Evolutionary conservation across 2,797 vertebrate species (phyloP).

Genomic region (Merluccius polli): DNA sequence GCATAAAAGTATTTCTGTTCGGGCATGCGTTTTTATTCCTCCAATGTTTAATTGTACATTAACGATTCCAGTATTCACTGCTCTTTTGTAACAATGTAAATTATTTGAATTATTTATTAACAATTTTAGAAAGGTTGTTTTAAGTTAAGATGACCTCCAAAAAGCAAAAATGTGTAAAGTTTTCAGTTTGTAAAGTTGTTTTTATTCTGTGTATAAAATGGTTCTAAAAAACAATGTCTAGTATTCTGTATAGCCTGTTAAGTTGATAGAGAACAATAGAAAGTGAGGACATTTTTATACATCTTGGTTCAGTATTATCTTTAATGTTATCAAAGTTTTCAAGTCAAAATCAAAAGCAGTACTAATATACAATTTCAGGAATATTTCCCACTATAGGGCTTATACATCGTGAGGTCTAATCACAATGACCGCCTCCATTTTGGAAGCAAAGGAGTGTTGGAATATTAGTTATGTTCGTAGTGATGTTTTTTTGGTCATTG

Average conservation of each 20-base stretch:
- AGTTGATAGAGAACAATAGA: background rate
- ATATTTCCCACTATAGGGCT: too few relatives aligned
- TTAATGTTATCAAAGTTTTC: background rate
- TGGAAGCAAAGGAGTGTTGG: too few relatives aligned
- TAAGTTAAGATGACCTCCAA: conserved; percentile 80
- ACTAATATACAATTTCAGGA: background rate
- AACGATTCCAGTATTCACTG: conserved; percentile 81
- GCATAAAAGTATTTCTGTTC: conserved; percentile 11
- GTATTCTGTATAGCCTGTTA: background rate
- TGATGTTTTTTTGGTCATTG: too few relatives aligned
- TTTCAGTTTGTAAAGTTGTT: conserved; percentile 89
- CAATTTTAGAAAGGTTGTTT: conserved; percentile 83
- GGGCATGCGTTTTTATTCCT: conserved; percentile 23
- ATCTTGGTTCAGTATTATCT: background rate
- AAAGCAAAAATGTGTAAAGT: conserved; percentile 78
- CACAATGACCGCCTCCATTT: too few relatives aligned
- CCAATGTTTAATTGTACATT: conserved; percentile 62
- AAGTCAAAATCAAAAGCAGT: background rate
- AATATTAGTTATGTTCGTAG: too few relatives aligned
- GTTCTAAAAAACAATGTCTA: conserved; percentile 28
- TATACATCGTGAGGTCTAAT: too few relatives aligned
- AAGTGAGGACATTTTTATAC: background rate
- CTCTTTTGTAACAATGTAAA: conserved; percentile 95
- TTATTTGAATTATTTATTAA: conserved; percentile 95
- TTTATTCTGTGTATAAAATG: conserved; percentile 92